A percentile compares a stretch with the other conserved stretches of the same genome.
These are phyloP conservation scores for Drosophila pectinifera DNA, from an alignment of 1,140 invertebrate genomes.

Conservation along the genomic window DNA sequence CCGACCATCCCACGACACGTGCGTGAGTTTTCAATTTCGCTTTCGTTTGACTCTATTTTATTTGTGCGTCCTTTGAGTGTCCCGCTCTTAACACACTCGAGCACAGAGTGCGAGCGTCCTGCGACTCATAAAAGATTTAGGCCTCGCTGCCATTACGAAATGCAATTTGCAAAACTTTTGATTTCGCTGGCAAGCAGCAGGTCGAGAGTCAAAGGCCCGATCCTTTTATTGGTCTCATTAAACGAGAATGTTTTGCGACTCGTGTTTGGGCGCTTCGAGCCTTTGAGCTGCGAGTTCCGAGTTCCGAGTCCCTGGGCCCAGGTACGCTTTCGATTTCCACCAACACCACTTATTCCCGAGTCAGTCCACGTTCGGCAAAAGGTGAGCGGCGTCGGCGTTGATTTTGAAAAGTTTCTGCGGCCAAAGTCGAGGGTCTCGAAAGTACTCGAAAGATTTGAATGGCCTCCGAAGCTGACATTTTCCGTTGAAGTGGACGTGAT, in stretches of 20 bases:
- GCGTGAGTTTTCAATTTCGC: slow-evolving; percentile 77
- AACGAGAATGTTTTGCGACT: slow-evolving; percentile 68
- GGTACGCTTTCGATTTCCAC: slow-evolving; percentile 63
- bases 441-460: slow-evolving; percentile 68
- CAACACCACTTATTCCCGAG: slow-evolving; percentile 48
- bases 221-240: slow-evolving; percentile 81
- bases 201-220: slow-evolving; percentile 29
- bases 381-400: slow-evolving; percentile 62
- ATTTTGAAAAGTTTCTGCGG: slow-evolving; percentile 70
- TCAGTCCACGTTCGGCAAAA: slow-evolving; percentile 62
- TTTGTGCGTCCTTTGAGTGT: slow-evolving; percentile 11
- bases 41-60: slow-evolving; percentile 43
- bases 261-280: no score
- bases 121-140: slow-evolving; percentile 77
- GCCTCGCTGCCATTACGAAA: slow-evolving; percentile 75
- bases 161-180: slow-evolving; percentile 80
- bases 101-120: slow-evolving; percentile 10
- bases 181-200: slow-evolving; percentile 52
- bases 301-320: neutral
- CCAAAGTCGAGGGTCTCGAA: slow-evolving; percentile 7
- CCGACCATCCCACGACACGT: slow-evolving; percentile 64
- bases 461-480: slow-evolving; percentile 73
- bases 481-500: slow-evolving; percentile 71
- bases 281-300: slow-evolving; percentile 4
- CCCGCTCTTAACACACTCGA: slow-evolving; percentile 45